Percentiles rank a stretch among this genome's conserved stretches.
Conservation (phyloP, 2,797 vertebrate genomes). For the Pelodytes ibericus region DNA sequence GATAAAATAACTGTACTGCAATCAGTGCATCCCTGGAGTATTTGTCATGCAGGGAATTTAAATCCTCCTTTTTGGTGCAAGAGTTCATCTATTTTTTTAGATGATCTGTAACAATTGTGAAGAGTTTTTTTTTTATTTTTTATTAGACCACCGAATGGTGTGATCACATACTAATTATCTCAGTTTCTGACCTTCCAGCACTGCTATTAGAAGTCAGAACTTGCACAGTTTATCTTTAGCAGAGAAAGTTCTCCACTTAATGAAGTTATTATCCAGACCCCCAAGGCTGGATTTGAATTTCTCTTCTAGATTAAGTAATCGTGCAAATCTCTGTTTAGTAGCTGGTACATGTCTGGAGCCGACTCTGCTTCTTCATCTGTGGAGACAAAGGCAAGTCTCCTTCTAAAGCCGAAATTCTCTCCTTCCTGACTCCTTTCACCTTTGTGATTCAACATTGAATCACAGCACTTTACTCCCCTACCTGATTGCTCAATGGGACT, state of each 20-base stretch:
- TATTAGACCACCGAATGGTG: too few relatives aligned
- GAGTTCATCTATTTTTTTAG: too few relatives aligned
- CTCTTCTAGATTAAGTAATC: slow-evolving; percentile 67
- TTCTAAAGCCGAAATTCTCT: slow-evolving; percentile 34
- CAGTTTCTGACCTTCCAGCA: neutral
- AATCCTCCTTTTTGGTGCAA: too few relatives aligned
- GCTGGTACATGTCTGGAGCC: slow-evolving; percentile 60
- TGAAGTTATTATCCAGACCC: slow-evolving; percentile 67
- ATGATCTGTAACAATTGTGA: too few relatives aligned
- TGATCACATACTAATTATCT: too few relatives aligned
- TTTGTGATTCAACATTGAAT: slow-evolving; percentile 49
- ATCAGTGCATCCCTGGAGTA: too few relatives aligned
- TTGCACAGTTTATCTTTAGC: slow-evolving; percentile 55
- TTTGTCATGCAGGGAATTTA: too few relatives aligned
- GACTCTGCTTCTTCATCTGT: slow-evolving; percentile 58
- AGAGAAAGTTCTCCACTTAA: slow-evolving; percentile 61
- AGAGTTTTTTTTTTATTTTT: too few relatives aligned
- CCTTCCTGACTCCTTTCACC: slow-evolving; percentile 45
- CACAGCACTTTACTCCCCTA: slow-evolving; percentile 50
- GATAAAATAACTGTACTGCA: too few relatives aligned
- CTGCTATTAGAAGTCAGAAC: neutral
- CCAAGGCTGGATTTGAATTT: slow-evolving; percentile 69
- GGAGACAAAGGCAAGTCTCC: slow-evolving; percentile 38
- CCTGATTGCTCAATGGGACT: slow-evolving; percentile 53
- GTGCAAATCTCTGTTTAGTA: slow-evolving; percentile 65